Conservation (phyloP, 2,797 vertebrate genomes). For the Sardinella longiceps region DNA sequence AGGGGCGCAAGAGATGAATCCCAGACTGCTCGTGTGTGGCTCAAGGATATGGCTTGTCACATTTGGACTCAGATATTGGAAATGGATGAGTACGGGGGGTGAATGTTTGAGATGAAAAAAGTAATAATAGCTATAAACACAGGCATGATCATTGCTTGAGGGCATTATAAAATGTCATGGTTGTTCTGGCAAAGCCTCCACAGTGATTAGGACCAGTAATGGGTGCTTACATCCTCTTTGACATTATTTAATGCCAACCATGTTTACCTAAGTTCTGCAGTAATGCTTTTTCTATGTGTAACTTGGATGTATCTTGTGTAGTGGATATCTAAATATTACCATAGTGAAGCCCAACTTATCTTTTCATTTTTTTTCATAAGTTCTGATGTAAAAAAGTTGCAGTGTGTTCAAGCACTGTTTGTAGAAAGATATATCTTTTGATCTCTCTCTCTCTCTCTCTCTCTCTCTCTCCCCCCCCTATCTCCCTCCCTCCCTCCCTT, state of each 20-base stretch:
- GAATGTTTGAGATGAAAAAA: slow-evolving; percentile 14
- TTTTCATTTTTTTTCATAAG: not conserved
- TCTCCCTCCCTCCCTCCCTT: not conserved
- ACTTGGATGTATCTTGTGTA: not conserved
- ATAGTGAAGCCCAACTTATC: not conserved
- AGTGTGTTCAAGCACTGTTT: not conserved
- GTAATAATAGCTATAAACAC: not conserved
- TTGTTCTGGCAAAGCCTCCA: not conserved
- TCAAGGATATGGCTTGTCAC: slow-evolving; percentile 24
- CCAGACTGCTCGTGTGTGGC: slow-evolving; percentile 21
- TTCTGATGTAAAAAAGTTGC: not conserved
- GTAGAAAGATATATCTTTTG: not conserved
- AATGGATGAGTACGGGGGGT: slow-evolving; percentile 14
- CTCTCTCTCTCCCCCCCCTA: not conserved
- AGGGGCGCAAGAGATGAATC: not conserved
- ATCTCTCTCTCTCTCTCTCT: not conserved
- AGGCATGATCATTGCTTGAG: not conserved
- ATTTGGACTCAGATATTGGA: slow-evolving; percentile 23
- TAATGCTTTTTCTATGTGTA: not conserved
- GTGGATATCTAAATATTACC: not conserved
- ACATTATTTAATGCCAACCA: not conserved
- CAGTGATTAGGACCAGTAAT: not conserved
- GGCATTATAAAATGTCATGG: not conserved
- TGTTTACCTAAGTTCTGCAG: not conserved
- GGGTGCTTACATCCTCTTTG: not conserved